Base-by-base conservation (phyloP, 2,113 vertebrate genomes). In the Emydura subglobosa region DNA sequence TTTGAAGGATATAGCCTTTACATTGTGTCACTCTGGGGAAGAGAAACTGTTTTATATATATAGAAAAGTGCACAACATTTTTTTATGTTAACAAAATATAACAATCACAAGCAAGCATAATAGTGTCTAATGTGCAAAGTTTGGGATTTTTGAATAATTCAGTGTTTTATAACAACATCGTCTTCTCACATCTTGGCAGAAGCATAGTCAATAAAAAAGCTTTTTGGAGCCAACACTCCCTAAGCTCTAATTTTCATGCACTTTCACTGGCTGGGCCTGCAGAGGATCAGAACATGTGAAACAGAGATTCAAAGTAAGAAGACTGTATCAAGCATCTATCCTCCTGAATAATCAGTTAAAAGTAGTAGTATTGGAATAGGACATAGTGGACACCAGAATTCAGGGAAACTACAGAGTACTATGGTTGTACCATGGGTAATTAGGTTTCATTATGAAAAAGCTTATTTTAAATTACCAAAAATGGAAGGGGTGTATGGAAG, bases 201-300 rank as follows among this genome's bases (percentile, higher is more conserved):
- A 34, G 19, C 3, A 74, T 29, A 8, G 76, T 22, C 82, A 85
- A 1, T 1, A 27, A 29, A 94, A 89, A 91, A 80, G 7, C 12
- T 2, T 34, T 1, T 5, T 0, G 3, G 27, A 0, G 0, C 57
- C 53, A 39, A 82, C 19, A 53, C 1, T 25, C 0, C 1, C 16
- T 82, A n/a, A 51, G 82, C 9, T 51, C 51, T 25, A 7, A 72
- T 59, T 61, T 53, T 80, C 29, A 24, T 47, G 12, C 13, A 2
- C 74, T 79, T 11, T 5, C 10, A 24, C 16, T 13, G 89, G 44
- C 44, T 86, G 22, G 4, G 31, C 50, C 44, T 82, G 44, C 86
- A 79, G 55, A 61, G 6, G 3, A 59, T 0, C 7, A 2, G 2
- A 42, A 72, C 19, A 25, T 1, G 2, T 3, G 7, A 10, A 5